Base-by-base conservation (phyloP, 2,113 vertebrate genomes). In the Dasyornis broadbenti region DNA sequence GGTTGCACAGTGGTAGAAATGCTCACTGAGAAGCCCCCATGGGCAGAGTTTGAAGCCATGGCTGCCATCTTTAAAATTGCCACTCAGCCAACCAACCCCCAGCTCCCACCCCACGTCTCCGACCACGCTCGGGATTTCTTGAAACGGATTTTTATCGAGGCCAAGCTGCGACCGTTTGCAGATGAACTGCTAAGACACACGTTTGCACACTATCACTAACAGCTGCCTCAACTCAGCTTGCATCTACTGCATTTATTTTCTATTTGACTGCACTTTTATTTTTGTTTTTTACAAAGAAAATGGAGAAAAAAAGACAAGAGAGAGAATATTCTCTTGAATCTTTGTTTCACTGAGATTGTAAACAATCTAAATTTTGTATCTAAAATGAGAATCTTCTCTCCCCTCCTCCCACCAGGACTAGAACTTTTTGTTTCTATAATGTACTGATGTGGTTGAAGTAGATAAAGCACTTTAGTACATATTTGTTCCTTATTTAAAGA, bases 51-150 rank as follows among this genome's bases (percentile, higher is more conserved):
- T 2, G 99, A 99, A 98, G 99, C 99, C 61, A 99, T 99, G 99
- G 99, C 99, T 57, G 99, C 99, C 98, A 99, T 99, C 98, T 99
- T 99, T 97, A 99, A 99, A 97, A 99, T 99, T 12, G 99, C 99
- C 97, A 99, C 99, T 33, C 99, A 99, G 97, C 99, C 99, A 91
- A 99, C 99, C 72, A 99, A 99, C 96, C 99, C 99, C 17, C 98
- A 98, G 94, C 98, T 99, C 56, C 99, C 99, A 39, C 98, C 98
- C 77, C 98, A 99, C 33, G 98, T 99, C 95, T 99, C 99, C 3
- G 99, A 99, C 97, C 98, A 99, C 89, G 98, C 98, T 95, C 98
- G 99, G 39, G 99, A 99, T 96, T 99, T 99, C 97, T 98, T 99
- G 86, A 99, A 99, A 95, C 98, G 98, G 94, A 99, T 99, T 98